Base-by-base conservation (phyloP, 1,140 invertebrate genomes). In the Sycophaga agraensis region DNA sequence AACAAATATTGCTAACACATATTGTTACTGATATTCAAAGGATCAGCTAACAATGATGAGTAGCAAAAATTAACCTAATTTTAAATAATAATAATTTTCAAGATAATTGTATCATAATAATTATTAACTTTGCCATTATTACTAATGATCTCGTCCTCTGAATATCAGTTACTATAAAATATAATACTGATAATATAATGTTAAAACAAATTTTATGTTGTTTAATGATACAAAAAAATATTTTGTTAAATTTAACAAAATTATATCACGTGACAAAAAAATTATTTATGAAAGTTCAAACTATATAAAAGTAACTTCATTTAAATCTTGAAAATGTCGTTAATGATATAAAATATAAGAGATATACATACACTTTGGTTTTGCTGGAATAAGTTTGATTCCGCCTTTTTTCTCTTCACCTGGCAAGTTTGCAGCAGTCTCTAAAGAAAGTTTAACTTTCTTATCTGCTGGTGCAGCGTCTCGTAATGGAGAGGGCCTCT, bases 311-410 rank as follows among this genome's bases (percentile, higher is more conserved):
- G 3, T 28, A 28, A 8, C 2, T 48, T 1, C 12, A 35, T 35
- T 21, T 8, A 35, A 31, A 40, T 53, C 48, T 55, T 53, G 19
- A 66, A 56, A 50, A 11, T 37, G 22, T 6, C 6, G 35, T 21
- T 34, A 35, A 7, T 34, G 35, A 50, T 50, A 21, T 35, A 11
- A 12, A 37, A 35, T 12, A 8, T 12, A 50, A 59, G 48, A 60
- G 70, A 55, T 66, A 84, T 82, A 90, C 91, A 91, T 88, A 94
- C 93, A 89, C 86, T 92, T 93, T 63, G 89, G 89, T 84, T 93
- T 93, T 61, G 91, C 84, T 64, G 91, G 87, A 71, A 93, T 93
- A 42, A 93, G 77, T 83, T 94, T 94, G 63, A 92, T 92, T 57
- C 87, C 82, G 62, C 89, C 90, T 42, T 88, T 88, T 73, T 90